A percentile compares a stretch with the other conserved stretches of the same genome.
phyloP scores from a whole-genome alignment of 2,888 invertebrate species.

The Lithophane semibrunnea region DNA sequence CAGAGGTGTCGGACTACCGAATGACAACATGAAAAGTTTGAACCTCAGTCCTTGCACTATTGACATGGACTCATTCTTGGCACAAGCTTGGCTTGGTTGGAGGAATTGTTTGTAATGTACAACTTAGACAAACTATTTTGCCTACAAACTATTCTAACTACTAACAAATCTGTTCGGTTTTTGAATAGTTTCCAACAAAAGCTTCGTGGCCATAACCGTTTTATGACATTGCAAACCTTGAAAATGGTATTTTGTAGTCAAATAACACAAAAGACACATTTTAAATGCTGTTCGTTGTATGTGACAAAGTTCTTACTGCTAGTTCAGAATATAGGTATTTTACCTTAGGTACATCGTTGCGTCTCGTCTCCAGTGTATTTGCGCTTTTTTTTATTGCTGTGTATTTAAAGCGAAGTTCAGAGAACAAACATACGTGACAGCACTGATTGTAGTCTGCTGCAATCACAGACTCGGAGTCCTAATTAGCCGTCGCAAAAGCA shows the following conservation, averaged over 20 bases:
- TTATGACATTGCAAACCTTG: neutral
- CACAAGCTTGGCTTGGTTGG: neutral
- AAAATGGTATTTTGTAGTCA: neutral
- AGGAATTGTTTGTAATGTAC: neutral
- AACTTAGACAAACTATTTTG: too few species aligned
- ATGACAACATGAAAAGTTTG: neutral
- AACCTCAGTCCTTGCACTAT: neutral
- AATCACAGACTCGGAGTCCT: constrained; percentile 6
- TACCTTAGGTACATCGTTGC: neutral
- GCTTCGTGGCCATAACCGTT: constrained; percentile 1
- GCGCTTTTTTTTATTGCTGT: constrained; percentile 20
- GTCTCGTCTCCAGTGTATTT: neutral
- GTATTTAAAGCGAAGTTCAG: constrained; percentile 20
- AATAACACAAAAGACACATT: neutral
- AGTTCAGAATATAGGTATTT: neutral
- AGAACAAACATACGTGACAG: constrained; percentile 18
- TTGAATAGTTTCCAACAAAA: constrained; percentile 31
- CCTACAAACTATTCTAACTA: too few species aligned
- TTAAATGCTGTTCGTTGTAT: neutral
- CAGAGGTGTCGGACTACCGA: neutral
- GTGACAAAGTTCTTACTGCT: neutral
- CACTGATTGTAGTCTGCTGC: constrained; percentile 20
- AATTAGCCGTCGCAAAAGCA: constrained; percentile 19
- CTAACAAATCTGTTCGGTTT: neutral
- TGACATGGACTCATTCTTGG: neutral